phyloP scores from a whole-genome alignment of 30 jellyfish, hydroid and myxozoan species.

The Sanderia malayensis region DNA sequence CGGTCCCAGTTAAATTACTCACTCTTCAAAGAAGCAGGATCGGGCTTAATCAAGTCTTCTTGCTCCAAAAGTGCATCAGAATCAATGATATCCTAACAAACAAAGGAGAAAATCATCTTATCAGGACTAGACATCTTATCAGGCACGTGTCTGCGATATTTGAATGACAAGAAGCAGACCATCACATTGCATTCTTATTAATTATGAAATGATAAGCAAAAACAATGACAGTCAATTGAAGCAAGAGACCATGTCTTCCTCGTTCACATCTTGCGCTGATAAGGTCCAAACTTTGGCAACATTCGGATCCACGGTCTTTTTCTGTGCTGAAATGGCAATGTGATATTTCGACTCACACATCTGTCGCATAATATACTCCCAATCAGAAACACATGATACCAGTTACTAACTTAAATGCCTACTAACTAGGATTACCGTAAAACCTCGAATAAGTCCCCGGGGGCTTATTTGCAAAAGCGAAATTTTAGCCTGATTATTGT shows the following conservation, averaged over 20 bases:
- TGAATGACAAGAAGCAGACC: background rate
- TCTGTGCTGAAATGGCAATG: slow-evolving; percentile 44
- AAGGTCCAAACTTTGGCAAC: slow-evolving; percentile 90
- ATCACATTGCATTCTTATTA: background rate
- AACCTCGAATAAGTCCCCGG: no score
- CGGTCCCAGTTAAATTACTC: background rate
- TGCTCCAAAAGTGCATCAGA: slow-evolving; percentile 87
- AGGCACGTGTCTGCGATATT: background rate
- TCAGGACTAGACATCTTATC: background rate
- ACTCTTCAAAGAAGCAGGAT: slow-evolving; percentile 67
- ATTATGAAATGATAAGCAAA: background rate
- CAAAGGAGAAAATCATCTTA: background rate
- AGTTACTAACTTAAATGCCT: no score
- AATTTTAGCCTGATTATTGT: no score
- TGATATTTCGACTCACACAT: no score
- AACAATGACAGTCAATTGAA: background rate
- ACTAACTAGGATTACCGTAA: no score
- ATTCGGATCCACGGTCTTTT: slow-evolving; percentile 48
- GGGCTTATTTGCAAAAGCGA: no score
- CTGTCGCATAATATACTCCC: no score
- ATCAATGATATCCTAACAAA: slow-evolving; percentile 61
- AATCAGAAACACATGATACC: no score
- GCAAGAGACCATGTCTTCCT: slow-evolving; percentile 94
- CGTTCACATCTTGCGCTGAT: slow-evolving; percentile 86
- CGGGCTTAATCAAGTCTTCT: slow-evolving; percentile 83